Evolutionary conservation across 2,888 invertebrate genomes (phyloP), one percentile per base, ranked within the genome.

Genomic region (Leptopilina syphax): DNA sequence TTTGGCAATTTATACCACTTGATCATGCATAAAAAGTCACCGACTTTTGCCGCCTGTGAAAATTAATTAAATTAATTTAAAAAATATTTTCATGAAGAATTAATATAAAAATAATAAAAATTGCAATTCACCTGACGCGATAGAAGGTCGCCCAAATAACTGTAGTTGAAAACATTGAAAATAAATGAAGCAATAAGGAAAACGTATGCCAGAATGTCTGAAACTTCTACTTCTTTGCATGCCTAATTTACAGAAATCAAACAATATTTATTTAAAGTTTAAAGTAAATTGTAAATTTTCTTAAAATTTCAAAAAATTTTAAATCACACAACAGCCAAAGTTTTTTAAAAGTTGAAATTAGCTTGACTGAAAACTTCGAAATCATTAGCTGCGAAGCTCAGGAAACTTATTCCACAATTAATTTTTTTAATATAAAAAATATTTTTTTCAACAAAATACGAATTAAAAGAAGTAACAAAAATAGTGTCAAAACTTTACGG

Each of bases 1-100:
- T 85, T 86, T 9, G 89, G 88, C 73, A 89, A 80, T 2, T 80
- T 41, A 67, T 86, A 87, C 89, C 90, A 90, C 12, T 88, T 79
- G 5, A 88, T 82, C 65, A 82, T 81, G 78, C 86, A 89, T 18
- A 84, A 83, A 24, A 80, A 82, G 80, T 85, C 84, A 65, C 86
- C 86, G 73, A 86, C 85, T 82, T 84, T 84, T 66, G 84, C 81
- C 60, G 87, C 87, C 87, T 88, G 24, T 65, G 67, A 60, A 63
- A n/a, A 57, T 63, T 63, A 18, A 18, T 18, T 18, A 18, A 18
- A 18, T 60, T 24, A 2, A 6, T 44, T 1, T 6, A 60, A 63
- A 8, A 18, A 18, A 7, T 63, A 8, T 63, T 8, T 63, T 24
- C 24, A 18, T 8, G 24, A 63, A 24, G 24, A 9, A 18, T 57